Percentiles rank a stretch among this genome's conserved stretches.
These are phyloP conservation scores for Bembecia ichneumoniformis DNA, from an alignment of 2,888 invertebrate species.

Conservation along the genomic window DNA sequence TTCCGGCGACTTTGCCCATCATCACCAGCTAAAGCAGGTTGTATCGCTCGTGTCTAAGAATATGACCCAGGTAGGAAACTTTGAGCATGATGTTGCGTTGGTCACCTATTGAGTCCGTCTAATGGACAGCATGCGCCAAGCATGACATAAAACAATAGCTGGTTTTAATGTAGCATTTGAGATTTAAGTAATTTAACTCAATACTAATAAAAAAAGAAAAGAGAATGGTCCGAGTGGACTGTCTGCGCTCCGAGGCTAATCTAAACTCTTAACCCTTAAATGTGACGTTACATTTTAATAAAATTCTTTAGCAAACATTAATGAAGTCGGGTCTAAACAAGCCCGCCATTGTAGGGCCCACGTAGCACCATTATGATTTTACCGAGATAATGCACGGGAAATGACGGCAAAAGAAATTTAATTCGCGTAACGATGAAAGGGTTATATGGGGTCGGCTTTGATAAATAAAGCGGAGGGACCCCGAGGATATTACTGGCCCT, in stretches of 20 bases:
- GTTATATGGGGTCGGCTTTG: slow-evolving; percentile 63
- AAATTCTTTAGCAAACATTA: slow-evolving; percentile 67
- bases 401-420: slow-evolving; percentile 73
- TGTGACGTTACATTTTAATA: slow-evolving; percentile 66
- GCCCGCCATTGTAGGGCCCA: slow-evolving; percentile 48
- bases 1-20: too few species aligned
- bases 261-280: slow-evolving; percentile 37
- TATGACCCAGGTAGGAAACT: too few species aligned
- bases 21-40: too few species aligned
- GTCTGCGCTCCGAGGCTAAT: not conserved
- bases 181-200: too few species aligned
- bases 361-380: slow-evolving; percentile 64
- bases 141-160: too few species aligned
- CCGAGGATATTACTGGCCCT: slow-evolving; percentile 58
- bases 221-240: too few species aligned
- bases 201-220: too few species aligned
- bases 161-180: too few species aligned
- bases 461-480: slow-evolving; percentile 62
- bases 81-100: too few species aligned
- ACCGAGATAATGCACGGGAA: slow-evolving; percentile 72
- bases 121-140: too few species aligned
- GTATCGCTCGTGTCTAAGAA: too few species aligned
- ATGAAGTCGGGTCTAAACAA: slow-evolving; percentile 57
- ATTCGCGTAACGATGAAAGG: slow-evolving; percentile 71
- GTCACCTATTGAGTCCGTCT: too few species aligned